Conservation (phyloP, 2,113 vertebrate species). For the Nerophis ophidion region DNA sequence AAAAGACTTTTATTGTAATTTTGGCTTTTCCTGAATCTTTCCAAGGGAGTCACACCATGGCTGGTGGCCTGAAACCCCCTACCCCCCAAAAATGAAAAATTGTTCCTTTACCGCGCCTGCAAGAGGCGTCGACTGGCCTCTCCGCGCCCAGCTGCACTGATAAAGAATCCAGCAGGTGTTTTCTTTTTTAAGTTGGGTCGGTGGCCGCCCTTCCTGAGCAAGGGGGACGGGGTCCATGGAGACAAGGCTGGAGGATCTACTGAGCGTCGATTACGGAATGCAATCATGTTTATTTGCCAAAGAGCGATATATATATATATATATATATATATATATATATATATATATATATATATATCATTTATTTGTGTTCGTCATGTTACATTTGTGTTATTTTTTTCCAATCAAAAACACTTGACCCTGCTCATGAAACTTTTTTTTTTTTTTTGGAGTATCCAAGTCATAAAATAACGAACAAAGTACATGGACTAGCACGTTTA, state of each 20-base stretch:
- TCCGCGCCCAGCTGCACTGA: constrained; percentile 17
- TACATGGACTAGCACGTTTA: too few relatives aligned
- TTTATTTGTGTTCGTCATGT: not conserved
- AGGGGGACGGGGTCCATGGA: constrained; percentile 11
- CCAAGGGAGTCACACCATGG: constrained; percentile 98
- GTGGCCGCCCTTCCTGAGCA: not conserved
- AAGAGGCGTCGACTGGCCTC: constrained; percentile 29
- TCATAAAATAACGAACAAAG: too few relatives aligned
- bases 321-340: too few relatives aligned
- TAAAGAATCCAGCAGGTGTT: constrained; percentile 25
- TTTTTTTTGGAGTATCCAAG: too few relatives aligned
- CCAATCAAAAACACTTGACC: not conserved
- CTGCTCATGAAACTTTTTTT: too few relatives aligned
- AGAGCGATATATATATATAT: not conserved
- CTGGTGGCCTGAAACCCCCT: constrained; percentile 88
- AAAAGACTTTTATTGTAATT: constrained; percentile 43
- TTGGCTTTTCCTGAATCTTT: constrained; percentile 70
- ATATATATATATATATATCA: too few relatives aligned
- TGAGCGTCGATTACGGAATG: constrained; percentile 33
- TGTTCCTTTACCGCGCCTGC: constrained; percentile 76
- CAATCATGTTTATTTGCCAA: constrained; percentile 20
- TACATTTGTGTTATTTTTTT: not conserved
- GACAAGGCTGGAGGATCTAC: constrained; percentile 30
- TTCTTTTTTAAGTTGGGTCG: constrained; percentile 23
- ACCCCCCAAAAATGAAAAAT: constrained; percentile 38